These are phyloP conservation scores for Lonchura striata DNA, from an alignment of 2,113 vertebrate species.

Conservation along the genomic window DNA sequence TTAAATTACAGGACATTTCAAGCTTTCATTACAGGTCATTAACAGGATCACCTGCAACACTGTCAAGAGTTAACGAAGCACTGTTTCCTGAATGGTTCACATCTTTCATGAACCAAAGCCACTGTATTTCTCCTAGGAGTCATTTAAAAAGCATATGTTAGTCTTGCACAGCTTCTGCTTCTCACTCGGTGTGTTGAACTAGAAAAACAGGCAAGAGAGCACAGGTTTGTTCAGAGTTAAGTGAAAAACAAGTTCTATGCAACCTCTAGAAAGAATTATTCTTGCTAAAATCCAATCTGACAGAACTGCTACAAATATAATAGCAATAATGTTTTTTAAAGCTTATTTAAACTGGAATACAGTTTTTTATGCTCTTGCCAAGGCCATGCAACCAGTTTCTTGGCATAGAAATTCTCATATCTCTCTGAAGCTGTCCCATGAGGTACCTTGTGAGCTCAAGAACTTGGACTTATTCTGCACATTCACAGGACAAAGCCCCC, in stretches of 20 bases:
- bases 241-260: neutral
- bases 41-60: neutral
- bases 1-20: neutral
- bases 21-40: neutral
- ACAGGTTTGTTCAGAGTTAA: neutral
- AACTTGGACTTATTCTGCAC: neutral
- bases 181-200: neutral
- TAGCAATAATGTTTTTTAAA: neutral
- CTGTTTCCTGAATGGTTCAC: neutral
- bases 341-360: neutral
- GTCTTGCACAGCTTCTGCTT: neutral
- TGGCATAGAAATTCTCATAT: neutral
- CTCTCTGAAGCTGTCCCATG: accelerated
- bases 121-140: neutral
- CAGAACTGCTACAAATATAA: neutral
- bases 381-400: neutral
- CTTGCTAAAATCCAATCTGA: neutral
- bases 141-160: neutral
- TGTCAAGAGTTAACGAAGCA: neutral
- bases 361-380: neutral
- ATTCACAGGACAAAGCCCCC: neutral
- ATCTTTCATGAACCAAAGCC: neutral
- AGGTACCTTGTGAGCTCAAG: neutral
- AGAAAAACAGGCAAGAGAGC: neutral
- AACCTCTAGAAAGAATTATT: neutral